Evolutionary conservation across 1,140 invertebrate species (phyloP).

Genomic region (Probaryconus sp.): DNA sequence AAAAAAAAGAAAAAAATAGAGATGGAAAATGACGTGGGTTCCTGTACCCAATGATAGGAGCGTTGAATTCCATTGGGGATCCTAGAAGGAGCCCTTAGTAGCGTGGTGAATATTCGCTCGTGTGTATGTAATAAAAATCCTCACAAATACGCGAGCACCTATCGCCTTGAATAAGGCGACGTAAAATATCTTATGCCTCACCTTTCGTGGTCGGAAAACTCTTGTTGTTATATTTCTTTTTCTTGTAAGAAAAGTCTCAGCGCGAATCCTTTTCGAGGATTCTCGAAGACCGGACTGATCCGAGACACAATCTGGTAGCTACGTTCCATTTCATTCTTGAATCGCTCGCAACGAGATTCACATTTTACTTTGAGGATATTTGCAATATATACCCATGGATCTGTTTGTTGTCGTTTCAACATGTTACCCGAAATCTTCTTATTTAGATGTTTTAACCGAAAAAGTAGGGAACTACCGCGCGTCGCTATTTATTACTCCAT

Average conservation of each 20-base stretch:
- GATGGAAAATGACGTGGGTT: slow-evolving; percentile 1
- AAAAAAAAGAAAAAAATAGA: slow-evolving; percentile 11
- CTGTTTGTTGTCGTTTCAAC: too few species aligned
- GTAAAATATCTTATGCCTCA: slow-evolving; percentile 51
- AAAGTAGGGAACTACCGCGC: too few species aligned
- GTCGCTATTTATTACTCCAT: too few species aligned
- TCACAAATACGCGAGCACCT: slow-evolving; percentile 38
- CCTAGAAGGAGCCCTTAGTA: slow-evolving; percentile 10
- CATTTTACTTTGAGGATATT: slow-evolving; percentile 26
- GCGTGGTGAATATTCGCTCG: background rate
- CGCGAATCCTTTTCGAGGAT: slow-evolving; percentile 40
- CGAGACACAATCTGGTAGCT: slow-evolving; percentile 41
- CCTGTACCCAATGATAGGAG: slow-evolving; percentile 14
- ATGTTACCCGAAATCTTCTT: too few species aligned
- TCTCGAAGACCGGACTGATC: slow-evolving; percentile 43
- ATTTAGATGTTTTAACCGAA: too few species aligned
- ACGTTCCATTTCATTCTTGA: slow-evolving; percentile 43
- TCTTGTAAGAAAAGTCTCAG: slow-evolving; percentile 33
- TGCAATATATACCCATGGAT: slow-evolving; percentile 11
- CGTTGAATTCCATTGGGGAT: slow-evolving; percentile 43
- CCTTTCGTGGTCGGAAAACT: slow-evolving; percentile 30
- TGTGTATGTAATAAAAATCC: slow-evolving; percentile 53
- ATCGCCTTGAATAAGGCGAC: slow-evolving; percentile 42
- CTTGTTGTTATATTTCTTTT: slow-evolving; percentile 46
- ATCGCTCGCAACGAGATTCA: slow-evolving; percentile 44